Evolutionary conservation across 2,888 invertebrate species (phyloP).

Genomic region (Pseudoips prasinana): DNA sequence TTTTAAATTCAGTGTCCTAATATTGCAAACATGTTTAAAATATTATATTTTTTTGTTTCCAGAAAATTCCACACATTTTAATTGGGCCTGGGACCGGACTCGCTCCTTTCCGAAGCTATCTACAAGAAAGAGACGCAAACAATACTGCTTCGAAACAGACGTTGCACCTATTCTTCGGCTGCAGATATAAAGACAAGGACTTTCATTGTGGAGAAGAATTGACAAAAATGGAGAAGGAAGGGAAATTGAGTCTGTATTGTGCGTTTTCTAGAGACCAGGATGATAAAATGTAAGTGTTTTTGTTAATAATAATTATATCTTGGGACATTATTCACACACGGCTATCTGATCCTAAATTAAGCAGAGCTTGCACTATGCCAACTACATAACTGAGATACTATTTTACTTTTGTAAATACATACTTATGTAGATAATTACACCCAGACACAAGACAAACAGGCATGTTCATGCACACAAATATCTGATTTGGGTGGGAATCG

Average conservation of each 20-base stretch:
- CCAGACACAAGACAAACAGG: no score
- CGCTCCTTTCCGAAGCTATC: conserved; percentile 94
- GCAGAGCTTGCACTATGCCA: no score
- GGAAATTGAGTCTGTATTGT: conserved; percentile 85
- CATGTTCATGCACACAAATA: no score
- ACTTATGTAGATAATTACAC: no score
- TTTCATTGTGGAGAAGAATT: conserved; percentile 92
- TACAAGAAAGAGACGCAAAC: conserved; percentile 83
- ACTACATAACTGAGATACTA: no score
- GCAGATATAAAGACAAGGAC: conserved; percentile 89
- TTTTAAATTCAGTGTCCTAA: no score
- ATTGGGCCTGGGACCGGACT: conserved; percentile 98
- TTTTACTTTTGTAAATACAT: no score
- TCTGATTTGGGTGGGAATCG: no score
- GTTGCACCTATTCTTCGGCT: conserved; percentile 93
- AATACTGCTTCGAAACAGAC: conserved; percentile 54
- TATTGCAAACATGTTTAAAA: no score
- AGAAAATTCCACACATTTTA: conserved; percentile 89
- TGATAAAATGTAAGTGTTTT: conserved; percentile 85
- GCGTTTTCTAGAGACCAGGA: conserved; percentile 97
- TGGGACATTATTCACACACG: no score
- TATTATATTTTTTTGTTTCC: conserved; percentile 35
- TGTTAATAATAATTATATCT: no score
- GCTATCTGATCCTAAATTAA: no score
- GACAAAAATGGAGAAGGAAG: conserved; percentile 70